These are phyloP conservation scores for Epicauta chinensis DNA, from an alignment of 1,140 invertebrate genomes.

Conservation along the genomic window DNA sequence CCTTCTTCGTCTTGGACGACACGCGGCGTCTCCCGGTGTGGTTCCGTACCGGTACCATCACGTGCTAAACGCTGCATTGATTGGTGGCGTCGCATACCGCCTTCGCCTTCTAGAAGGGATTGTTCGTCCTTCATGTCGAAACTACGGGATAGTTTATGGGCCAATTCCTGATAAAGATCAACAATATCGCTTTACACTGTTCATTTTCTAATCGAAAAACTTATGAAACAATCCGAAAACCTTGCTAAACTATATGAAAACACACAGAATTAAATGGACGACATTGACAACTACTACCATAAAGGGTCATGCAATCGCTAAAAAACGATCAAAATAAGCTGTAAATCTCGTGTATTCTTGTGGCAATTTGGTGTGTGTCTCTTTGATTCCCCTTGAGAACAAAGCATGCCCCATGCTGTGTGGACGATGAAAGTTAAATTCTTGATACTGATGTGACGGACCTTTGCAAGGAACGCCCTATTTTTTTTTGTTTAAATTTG, in stretches of 20 bases:
- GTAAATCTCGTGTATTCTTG: no score
- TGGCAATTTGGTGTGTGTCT: no score
- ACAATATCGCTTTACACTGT: no score
- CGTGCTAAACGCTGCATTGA: slow-evolving; percentile 59
- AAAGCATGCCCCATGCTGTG: slow-evolving; percentile 40
- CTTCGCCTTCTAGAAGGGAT: slow-evolving; percentile 59
- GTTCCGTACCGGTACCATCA: slow-evolving; percentile 44
- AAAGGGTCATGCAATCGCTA: no score
- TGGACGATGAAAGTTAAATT: slow-evolving; percentile 42
- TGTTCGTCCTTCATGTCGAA: slow-evolving; percentile 82
- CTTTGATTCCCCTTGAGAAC: neutral
- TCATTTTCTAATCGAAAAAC: no score
- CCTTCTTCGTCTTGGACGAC: slow-evolving; percentile 78
- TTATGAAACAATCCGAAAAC: no score
- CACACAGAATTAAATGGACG: no score
- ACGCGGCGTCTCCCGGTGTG: slow-evolving; percentile 44
- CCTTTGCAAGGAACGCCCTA: slow-evolving; percentile 13
- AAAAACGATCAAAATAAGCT: no score
- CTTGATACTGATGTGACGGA: slow-evolving; percentile 37
- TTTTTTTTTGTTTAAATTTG: no score
- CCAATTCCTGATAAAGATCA: slow-evolving; percentile 62
- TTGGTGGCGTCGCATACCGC: slow-evolving; percentile 54
- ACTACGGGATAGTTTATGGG: slow-evolving; percentile 74
- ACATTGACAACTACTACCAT: no score
- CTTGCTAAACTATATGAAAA: no score